phyloP scores from a whole-genome alignment of 2,888 invertebrate genomes.

The Oscheius onirici region DNA sequence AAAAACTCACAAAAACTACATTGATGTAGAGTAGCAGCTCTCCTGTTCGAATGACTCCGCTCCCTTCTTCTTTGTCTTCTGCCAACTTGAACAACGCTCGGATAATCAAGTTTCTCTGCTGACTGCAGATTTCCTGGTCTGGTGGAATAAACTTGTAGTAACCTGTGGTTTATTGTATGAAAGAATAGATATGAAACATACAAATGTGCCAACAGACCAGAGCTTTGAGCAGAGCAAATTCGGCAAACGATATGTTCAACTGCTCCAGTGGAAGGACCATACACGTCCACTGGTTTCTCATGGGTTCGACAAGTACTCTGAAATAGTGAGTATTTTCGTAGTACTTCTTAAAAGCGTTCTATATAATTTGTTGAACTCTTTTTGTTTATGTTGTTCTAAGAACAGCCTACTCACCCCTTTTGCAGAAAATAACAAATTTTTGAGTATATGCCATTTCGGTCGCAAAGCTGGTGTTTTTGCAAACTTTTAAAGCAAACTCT shows the following conservation, averaged over 20 bases:
- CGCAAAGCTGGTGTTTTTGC: no score
- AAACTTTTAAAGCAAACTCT: no score
- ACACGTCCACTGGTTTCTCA: not conserved
- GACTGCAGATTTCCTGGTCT: constrained; percentile 9
- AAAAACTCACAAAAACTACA: constrained; percentile 4
- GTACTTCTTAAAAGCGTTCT: no score
- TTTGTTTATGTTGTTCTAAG: no score
- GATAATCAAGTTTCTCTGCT: constrained; percentile 5
- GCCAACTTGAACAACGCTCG: constrained; percentile 6
- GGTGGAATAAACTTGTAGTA: constrained; percentile 4
- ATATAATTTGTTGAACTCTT: no score
- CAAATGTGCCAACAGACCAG: constrained; percentile 19
- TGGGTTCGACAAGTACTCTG: not conserved
- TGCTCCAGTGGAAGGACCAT: constrained; percentile 8
- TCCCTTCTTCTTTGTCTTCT: constrained; percentile 1
- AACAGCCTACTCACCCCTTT: no score
- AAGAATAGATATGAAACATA: not conserved
- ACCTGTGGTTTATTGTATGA: not conserved
- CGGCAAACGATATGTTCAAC: constrained; percentile 6
- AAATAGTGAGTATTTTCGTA: no score
- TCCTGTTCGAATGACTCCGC: constrained; percentile 12
- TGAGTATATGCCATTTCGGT: no score
- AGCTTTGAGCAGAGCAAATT: constrained; percentile 6
- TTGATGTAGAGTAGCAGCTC: constrained; percentile 16
- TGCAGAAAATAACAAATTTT: no score